These are phyloP conservation scores for Gila orcuttii DNA, from an alignment of 2,113 vertebrate species.

Conservation along the genomic window DNA sequence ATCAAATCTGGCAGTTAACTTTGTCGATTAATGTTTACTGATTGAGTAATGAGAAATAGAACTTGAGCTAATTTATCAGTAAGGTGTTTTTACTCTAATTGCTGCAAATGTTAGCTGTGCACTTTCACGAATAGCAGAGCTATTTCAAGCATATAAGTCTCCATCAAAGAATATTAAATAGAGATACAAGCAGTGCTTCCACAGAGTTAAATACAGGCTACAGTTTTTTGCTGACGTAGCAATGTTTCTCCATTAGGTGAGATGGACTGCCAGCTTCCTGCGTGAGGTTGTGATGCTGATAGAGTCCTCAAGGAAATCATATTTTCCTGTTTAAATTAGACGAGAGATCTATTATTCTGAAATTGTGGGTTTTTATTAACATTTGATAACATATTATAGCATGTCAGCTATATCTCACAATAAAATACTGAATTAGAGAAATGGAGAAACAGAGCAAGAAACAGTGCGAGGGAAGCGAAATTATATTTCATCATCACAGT, in stretches of 20 bases:
- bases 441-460: background rate
- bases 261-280: conserved; percentile 20
- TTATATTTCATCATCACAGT: conserved; percentile 18
- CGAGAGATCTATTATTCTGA: background rate
- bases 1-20: conserved; percentile 23
- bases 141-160: conserved; percentile 15
- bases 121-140: conserved; percentile 1
- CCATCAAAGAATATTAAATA: conserved; percentile 26
- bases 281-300: background rate
- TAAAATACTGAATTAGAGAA: conserved; percentile 3
- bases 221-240: conserved; percentile 12
- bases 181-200: background rate
- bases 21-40: background rate
- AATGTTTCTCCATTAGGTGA: conserved; percentile 17
- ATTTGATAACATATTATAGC: background rate
- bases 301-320: conserved; percentile 1
- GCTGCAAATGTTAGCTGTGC: background rate
- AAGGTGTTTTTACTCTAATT: conserved; percentile 13
- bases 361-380: conserved; percentile 29
- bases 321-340: conserved; percentile 25
- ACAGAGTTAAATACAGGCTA: conserved; percentile 20
- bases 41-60: conserved; percentile 8
- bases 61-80: background rate
- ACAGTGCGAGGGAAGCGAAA: background rate
- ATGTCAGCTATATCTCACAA: background rate